Conservation (phyloP, 2,113 vertebrate species). For the Ahaetulla prasina region DNA sequence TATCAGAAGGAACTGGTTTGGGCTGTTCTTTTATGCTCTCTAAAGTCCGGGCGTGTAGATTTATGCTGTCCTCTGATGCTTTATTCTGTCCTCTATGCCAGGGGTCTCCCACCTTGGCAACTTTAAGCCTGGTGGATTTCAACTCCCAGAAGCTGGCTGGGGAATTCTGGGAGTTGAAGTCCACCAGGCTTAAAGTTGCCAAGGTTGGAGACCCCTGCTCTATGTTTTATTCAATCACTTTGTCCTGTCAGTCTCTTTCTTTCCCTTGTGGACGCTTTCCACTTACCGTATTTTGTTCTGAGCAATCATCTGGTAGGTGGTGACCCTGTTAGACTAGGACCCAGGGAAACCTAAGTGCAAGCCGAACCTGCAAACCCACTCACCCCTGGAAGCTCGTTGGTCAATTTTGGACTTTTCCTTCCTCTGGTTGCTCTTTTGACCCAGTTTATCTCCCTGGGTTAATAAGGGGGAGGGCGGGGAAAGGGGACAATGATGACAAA, state of each 20-base stretch:
- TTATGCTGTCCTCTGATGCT: background rate
- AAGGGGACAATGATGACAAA: background rate
- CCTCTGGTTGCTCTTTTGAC: background rate
- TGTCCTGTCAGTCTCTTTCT: background rate
- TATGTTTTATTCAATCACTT: no score
- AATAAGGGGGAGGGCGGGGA: no score
- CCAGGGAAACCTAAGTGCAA: background rate
- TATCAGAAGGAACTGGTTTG: background rate
- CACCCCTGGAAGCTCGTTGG: background rate
- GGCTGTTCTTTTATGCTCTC: background rate
- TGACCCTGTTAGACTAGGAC: background rate
- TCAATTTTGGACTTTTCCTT: background rate
- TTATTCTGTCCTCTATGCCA: no score
- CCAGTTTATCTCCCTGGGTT: background rate
- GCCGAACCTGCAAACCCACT: background rate
- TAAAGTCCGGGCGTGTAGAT: background rate
- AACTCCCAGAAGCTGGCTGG: no score
- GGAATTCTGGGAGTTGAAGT: no score
- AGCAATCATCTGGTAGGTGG: background rate
- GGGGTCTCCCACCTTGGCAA: no score
- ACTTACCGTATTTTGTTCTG: background rate
- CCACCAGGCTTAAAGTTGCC: no score
- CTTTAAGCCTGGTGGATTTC: no score
- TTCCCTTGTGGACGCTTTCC: background rate
- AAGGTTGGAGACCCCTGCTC: no score